A percentile compares a stretch with the other conserved stretches of the same genome.
phyloP scores from a whole-genome alignment of 1,140 invertebrate genomes.

The Maconellicoccus hirsutus region DNA sequence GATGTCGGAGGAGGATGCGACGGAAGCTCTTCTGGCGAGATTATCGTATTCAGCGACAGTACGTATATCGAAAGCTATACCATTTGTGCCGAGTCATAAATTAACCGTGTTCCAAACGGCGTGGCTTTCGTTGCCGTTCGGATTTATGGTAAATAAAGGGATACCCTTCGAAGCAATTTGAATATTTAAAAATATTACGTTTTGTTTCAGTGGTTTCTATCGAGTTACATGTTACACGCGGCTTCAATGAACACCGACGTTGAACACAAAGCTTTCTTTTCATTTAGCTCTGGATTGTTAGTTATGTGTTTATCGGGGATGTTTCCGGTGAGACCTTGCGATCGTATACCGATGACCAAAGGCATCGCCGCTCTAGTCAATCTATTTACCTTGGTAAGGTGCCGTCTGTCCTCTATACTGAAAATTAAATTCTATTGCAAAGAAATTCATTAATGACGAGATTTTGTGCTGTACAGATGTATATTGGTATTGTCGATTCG shows the following conservation, averaged over 20 bases:
- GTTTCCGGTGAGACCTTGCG: constrained; percentile 61
- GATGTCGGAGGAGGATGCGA: constrained; percentile 67
- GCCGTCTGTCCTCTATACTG: no score
- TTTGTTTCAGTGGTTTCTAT: constrained; percentile 63
- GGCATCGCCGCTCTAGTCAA: constrained; percentile 62
- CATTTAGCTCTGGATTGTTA: constrained; percentile 70
- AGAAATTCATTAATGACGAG: no score
- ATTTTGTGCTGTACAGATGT: no score
- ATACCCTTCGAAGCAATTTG: not conserved
- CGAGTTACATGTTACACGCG: constrained; percentile 68
- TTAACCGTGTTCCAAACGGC: constrained; percentile 55
- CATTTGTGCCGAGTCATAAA: constrained; percentile 34
- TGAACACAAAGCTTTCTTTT: constrained; percentile 64
- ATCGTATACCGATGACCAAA: constrained; percentile 72
- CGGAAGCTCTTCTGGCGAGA: constrained; percentile 66
- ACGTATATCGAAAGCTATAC: constrained; percentile 55
- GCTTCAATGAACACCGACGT: constrained; percentile 61
- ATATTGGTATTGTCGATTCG: no score
- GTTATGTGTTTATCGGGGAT: constrained; percentile 65
- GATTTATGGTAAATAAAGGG: constrained; percentile 49
- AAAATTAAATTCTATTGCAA: no score
- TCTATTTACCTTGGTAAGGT: constrained; percentile 62
- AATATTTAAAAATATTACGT: constrained; percentile 24
- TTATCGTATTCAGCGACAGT: constrained; percentile 72
- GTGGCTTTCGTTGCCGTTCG: constrained; percentile 63